Base-by-base conservation (phyloP, 1,140 invertebrate species). In the Drosophila subpulchrella region DNA sequence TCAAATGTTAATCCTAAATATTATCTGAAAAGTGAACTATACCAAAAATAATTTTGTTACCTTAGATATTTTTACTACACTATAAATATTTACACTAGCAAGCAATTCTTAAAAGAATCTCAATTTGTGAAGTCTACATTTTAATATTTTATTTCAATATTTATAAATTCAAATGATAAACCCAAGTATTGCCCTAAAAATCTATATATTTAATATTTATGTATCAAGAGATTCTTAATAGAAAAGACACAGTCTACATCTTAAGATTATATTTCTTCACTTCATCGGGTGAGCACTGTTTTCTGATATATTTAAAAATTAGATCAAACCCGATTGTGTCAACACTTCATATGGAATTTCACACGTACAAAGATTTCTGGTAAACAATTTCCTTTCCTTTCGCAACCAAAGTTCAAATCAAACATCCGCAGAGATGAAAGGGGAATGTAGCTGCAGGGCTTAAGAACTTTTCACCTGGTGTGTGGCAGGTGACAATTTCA, bases 351-450 rank as follows among this genome's bases (percentile, higher is more conserved):
- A 67, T 51, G 60, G 48, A 72, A 77, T 81, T 78, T 50, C 72
- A 65, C 71, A 75, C 42, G 47, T 42, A 55, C 36, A 62, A 47
- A 17, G 59, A 15, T 54, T 74, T 79, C 15, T 20, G 30, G 55
- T 56, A 70, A 81, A 61, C 51, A 61, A 41, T 72, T 86, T 81
- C 44, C 46, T 55, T 76, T 72, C 78, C 67, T 71, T 56, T 74
- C 15, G 80, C 80, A 66, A 70, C 36, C 51, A 66, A 77, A 70
- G 46, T 51, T 71, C 27, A 79, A 78, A 47, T 72, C 61, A 84
- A 88, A 83, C 84, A 88, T 88, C 83, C 79, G 83, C 79, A 63
- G 66, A 63, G 4, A 4, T n/a, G 20, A 24, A 11, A 6, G 13
- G 24, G 20, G 11, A 34, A 11, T 48, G 27, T n/a, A 34, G 12